These are phyloP conservation scores for Aphelocoma californica DNA, from an alignment of 2,797 vertebrate genomes.

Conservation along the genomic window DNA sequence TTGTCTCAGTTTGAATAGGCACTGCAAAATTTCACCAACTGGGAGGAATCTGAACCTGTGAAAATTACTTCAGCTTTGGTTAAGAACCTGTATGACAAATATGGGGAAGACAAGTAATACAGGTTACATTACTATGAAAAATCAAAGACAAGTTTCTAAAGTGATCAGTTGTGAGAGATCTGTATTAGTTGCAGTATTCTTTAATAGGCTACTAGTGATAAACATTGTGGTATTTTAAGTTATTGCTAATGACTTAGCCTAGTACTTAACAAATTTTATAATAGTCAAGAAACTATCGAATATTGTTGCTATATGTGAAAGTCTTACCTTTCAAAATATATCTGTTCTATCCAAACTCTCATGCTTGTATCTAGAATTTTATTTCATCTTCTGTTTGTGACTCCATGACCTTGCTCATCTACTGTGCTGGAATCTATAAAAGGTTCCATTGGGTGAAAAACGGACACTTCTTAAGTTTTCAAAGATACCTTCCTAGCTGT, in stretches of 20 bases:
- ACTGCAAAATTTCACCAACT: neutral
- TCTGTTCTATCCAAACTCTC: neutral
- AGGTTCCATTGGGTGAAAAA: neutral
- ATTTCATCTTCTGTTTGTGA: neutral
- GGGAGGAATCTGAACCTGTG: neutral
- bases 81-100: neutral
- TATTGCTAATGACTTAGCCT: neutral
- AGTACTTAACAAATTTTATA: neutral
- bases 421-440: neutral
- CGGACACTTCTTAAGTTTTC: neutral
- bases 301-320: neutral
- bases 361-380: neutral
- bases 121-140: neutral
- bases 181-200: neutral
- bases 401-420: neutral
- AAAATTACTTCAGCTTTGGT: neutral
- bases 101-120: neutral
- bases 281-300: neutral
- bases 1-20: neutral
- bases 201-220: neutral
- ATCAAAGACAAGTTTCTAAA: neutral
- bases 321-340: neutral
- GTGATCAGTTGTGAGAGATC: neutral
- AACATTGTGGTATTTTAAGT: neutral
- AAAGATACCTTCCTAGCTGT: neutral